Conservation (phyloP, 2,888 invertebrate genomes). For the Rutpela maculata region DNA sequence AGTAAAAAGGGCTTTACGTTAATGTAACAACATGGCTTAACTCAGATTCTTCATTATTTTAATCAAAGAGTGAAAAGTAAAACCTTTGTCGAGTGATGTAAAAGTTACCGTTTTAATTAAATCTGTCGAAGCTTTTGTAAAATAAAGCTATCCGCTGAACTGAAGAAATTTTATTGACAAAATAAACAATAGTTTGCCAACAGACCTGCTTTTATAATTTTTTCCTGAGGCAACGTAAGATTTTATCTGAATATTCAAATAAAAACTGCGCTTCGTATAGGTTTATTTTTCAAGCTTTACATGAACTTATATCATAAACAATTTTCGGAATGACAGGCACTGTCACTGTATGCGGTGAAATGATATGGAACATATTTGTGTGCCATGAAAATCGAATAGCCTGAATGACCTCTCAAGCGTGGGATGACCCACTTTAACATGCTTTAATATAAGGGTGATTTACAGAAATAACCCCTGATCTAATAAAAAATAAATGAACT, state of each 20-base stretch:
- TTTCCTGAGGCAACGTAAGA: background rate
- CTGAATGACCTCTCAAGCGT: slow-evolving; percentile 24
- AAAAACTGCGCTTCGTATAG: background rate
- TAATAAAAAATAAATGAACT: slow-evolving; percentile 2
- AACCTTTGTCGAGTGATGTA: background rate
- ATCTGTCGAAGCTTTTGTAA: background rate
- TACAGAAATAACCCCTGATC: slow-evolving; percentile 16
- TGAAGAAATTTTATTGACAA: background rate
- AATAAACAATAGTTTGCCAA: background rate
- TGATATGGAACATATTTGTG: slow-evolving; percentile 34
- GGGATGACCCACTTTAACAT: slow-evolving; percentile 29
- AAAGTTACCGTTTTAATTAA: background rate
- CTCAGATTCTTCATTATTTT: background rate
- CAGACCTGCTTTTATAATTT: slow-evolving; percentile 1
- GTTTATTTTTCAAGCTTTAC: background rate
- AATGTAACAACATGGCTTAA: background rate
- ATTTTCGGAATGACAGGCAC: background rate
- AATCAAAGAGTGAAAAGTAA: slow-evolving; percentile 1
- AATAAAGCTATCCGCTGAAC: background rate
- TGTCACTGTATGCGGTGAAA: slow-evolving; percentile 15
- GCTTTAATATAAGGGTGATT: slow-evolving; percentile 9
- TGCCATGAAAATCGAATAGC: slow-evolving; percentile 26
- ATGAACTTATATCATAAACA: slow-evolving; percentile 9
- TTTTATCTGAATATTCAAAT: slow-evolving; percentile 1
- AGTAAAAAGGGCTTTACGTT: background rate